Conservation (phyloP, 2,888 invertebrate species). For the Caenorhabditis sulstoni region DNA sequence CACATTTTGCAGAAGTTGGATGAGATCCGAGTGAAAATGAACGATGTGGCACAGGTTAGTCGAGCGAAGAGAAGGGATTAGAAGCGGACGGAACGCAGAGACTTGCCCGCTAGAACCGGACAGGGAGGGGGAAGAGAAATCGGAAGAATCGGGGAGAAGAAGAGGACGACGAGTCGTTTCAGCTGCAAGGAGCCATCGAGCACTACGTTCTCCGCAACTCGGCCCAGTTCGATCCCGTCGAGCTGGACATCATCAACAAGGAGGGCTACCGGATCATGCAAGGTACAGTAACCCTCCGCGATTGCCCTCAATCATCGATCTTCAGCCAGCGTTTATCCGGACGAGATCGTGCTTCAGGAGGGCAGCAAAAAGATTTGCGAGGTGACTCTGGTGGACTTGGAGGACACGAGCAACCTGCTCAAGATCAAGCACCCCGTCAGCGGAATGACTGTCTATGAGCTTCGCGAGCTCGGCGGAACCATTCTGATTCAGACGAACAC, state of each 20-base stretch:
- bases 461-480: conserved; percentile 61
- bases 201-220: conserved; percentile 77
- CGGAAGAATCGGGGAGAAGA: conserved; percentile 2
- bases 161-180: too few relatives aligned
- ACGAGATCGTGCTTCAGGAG: conserved; percentile 75
- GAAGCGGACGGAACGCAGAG: neutral
- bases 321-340: conserved; percentile 72
- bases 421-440: conserved; percentile 78
- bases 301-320: too few relatives aligned
- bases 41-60: conserved; percentile 70
- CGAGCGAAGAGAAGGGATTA: conserved; percentile 5
- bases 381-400: conserved; percentile 63
- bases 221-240: conserved; percentile 75
- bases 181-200: conserved; percentile 74
- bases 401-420: conserved; percentile 65
- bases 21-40: conserved; percentile 69
- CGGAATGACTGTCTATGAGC: conserved; percentile 64
- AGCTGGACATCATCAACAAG: conserved; percentile 73
- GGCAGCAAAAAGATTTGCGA: conserved; percentile 66
- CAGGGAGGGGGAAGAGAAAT: conserved; percentile 8
- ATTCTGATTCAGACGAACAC: conserved; percentile 62
- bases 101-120: neutral
- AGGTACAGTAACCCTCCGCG: conserved; percentile 21
- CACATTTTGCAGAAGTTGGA: conserved; percentile 70
- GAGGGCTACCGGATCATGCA: conserved; percentile 62